Evolutionary conservation across 2,888 invertebrate species (phyloP), one percentile per base, ranked within the genome.

Genomic region (Nymphalis c-album): DNA sequence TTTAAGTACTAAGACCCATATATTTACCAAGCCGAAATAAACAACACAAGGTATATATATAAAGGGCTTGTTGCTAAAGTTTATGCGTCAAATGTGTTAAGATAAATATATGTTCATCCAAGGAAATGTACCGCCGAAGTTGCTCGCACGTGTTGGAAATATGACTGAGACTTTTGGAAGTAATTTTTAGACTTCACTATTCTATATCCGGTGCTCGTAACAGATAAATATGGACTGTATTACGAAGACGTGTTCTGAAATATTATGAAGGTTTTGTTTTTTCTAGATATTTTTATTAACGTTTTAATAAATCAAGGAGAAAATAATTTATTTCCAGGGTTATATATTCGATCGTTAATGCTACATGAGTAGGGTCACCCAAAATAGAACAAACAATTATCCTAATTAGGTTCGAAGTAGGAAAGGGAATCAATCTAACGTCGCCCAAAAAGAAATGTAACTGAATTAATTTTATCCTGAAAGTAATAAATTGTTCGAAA

Each of bases 401-500:
- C 60, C 50, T 48, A 51, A 45, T 46, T 20, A 51, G 46, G 53
- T 31, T 22, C 20, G 17, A 46, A 67, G 63, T 67, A 51, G 66
- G 60, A 63, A 63, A 69, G 63, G 48, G 67, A 70, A 67, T 64
- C 69, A 58, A 65, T 65, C 58, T 67, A 61, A 58, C 61, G 63
- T 26, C 63, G 10, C 40, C 64, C 17, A 53, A 67, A 68, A 69
- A 57, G 63, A 58, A 66, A 63, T 61, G 47, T 63, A 63, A 61
- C 57, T 26, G 60, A 69, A 64, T 68, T 68, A 70, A 69, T 70
- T 70, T 64, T 58, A 70, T 70, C 72, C 67, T 64, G 64, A 62
- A 68, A 66, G 71, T 75, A 74, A 84, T 80, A 80, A 84, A 85
- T 81, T 77, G 75, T 70, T 71, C 75, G 73, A 81, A 84, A 85